A percentile compares a stretch with the other conserved stretches of the same genome.
These are phyloP conservation scores for Alloplasta piceator DNA, from an alignment of 2,888 invertebrate species.

Conservation along the genomic window DNA sequence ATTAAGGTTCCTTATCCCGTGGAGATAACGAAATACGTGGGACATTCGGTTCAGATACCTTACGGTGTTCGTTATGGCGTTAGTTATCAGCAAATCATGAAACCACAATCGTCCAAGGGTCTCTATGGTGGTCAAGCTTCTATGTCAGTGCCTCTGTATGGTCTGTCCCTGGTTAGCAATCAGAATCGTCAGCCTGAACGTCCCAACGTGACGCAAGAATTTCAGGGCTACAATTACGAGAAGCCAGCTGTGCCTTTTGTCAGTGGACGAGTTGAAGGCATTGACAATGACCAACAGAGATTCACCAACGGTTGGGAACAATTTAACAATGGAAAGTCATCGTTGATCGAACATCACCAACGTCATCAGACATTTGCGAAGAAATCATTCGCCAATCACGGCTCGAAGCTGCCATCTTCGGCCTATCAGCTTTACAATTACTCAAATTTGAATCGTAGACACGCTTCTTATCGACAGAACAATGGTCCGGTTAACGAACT, in stretches of 20 bases:
- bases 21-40: slow-evolving; percentile 74
- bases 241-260: slow-evolving; percentile 67
- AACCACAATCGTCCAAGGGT: slow-evolving; percentile 69
- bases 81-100: slow-evolving; percentile 73
- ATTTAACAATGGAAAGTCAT: slow-evolving; percentile 41
- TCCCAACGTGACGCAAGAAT: slow-evolving; percentile 55
- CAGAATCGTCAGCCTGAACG: slow-evolving; percentile 60
- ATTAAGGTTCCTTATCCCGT: slow-evolving; percentile 81
- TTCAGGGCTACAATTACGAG: slow-evolving; percentile 70
- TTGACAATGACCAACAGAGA: slow-evolving; percentile 24
- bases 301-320: slow-evolving; percentile 58
- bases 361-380: slow-evolving; percentile 53
- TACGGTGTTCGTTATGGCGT: slow-evolving; percentile 73
- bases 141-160: slow-evolving; percentile 60
- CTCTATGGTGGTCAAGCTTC: slow-evolving; percentile 59
- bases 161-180: slow-evolving; percentile 60
- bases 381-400: slow-evolving; percentile 52
- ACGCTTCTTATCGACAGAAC: slow-evolving; percentile 62
- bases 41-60: slow-evolving; percentile 70
- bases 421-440: slow-evolving; percentile 62
- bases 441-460: slow-evolving; percentile 64
- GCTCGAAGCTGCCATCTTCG: slow-evolving; percentile 47
- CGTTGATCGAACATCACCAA: slow-evolving; percentile 28
- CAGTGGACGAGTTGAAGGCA: slow-evolving; percentile 1
- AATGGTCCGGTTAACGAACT: slow-evolving; percentile 49